Conservation (phyloP, 2,797 vertebrate species). For the Lophius americanus region DNA sequence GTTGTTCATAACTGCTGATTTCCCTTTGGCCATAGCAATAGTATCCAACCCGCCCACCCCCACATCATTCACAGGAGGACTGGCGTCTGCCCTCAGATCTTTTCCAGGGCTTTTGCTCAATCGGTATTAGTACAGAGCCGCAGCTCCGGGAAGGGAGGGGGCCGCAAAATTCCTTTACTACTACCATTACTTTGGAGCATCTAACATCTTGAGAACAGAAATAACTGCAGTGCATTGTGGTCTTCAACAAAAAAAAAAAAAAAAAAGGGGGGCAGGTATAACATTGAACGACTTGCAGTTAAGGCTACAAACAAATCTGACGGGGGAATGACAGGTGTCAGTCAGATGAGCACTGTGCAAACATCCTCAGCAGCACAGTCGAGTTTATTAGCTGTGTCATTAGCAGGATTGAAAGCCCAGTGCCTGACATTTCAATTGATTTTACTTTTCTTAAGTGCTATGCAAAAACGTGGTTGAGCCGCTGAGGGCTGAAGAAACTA, state of each 20-base stretch:
- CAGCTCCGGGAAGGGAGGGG: constrained; percentile 1
- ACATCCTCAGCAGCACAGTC: not conserved
- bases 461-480: constrained; percentile 13
- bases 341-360: constrained; percentile 12
- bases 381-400: not conserved
- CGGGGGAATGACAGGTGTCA: constrained; percentile 67
- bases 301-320: constrained; percentile 12
- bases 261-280: not conserved
- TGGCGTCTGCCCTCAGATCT: constrained; percentile 63
- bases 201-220: constrained; percentile 10
- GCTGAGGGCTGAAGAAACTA: constrained; percentile 16
- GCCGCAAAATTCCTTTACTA: constrained; percentile 56
- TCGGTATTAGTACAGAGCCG: constrained; percentile 31
- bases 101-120: constrained; percentile 59
- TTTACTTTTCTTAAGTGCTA: not conserved
- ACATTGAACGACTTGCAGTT: not conserved
- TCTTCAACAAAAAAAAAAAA: not conserved
- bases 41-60: constrained; percentile 66
- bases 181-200: constrained; percentile 24
- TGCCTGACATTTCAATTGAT: not conserved
- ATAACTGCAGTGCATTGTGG: not conserved
- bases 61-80: constrained; percentile 65
- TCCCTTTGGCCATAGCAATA: constrained; percentile 75
- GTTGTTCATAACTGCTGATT: constrained; percentile 81
- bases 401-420: not conserved